A percentile compares a stretch with the other conserved stretches of the same genome.
phyloP scores from a whole-genome alignment of 1,140 invertebrate genomes.

The Oryctes rhinoceros region DNA sequence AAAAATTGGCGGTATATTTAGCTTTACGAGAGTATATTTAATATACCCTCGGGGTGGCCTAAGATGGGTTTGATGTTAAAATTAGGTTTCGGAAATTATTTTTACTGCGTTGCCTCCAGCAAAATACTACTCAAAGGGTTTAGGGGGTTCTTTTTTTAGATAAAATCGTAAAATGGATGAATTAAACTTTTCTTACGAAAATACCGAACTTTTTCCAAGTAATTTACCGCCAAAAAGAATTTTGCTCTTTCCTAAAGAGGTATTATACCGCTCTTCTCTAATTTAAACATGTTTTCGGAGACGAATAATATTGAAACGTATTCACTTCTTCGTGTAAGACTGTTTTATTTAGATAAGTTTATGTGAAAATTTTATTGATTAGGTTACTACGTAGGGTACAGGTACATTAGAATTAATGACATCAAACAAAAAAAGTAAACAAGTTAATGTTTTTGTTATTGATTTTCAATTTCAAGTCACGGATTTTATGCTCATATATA shows the following conservation, averaged over 20 bases:
- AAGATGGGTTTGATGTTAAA: neutral
- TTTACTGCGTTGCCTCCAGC: neutral
- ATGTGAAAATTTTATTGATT: neutral
- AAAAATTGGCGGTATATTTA: neutral
- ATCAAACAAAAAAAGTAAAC: slow-evolving; percentile 15
- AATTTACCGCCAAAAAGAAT: too few species aligned
- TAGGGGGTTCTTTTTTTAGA: too few species aligned
- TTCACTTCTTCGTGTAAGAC: too few species aligned
- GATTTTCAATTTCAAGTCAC: slow-evolving; percentile 5
- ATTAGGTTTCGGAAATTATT: neutral
- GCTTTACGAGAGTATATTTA: neutral
- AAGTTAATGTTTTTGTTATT: slow-evolving; percentile 3
- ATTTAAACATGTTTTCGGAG: too few species aligned
- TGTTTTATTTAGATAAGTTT: too few species aligned
- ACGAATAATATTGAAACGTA: too few species aligned
- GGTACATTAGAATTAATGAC: neutral
- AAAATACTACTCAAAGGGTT: neutral
- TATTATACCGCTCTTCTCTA: neutral
- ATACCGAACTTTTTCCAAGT: too few species aligned
- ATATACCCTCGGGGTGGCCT: neutral
- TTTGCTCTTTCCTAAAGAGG: neutral
- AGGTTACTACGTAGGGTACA: neutral
- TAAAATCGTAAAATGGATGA: too few species aligned
- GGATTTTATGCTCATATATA: neutral
- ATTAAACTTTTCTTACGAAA: too few species aligned